Evolutionary conservation across 2,888 invertebrate species (phyloP), one percentile per base, ranked within the genome.

Genomic region (Agrotis clavis): DNA sequence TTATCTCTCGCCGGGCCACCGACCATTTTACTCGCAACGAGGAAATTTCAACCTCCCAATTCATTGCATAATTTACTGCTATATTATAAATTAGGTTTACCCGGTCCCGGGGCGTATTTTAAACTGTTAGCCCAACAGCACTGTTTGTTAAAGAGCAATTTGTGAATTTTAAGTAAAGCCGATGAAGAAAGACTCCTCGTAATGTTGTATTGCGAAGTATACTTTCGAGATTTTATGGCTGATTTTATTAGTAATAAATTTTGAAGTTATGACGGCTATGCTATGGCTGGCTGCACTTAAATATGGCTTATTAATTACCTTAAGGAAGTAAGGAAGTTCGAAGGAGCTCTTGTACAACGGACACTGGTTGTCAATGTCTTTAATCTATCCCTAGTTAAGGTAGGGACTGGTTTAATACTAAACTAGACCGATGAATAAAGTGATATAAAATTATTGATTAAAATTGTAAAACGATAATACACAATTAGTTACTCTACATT

Each of bases 51-150:
- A 86, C 86, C 79, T 86, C 86, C 86, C 85, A 91, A 92, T 91
- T 92, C 90, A 91, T 90, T 91, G 91, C 89, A 92, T 91, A 92
- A 93, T 92, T 92, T 90, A 91, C 89, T 85, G 86, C 88, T 89
- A 90, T 90, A 91, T 90, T 92, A 91, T 92, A 92, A 91, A 92
- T 92, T 90, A 89, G 87, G 82, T 90, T 89, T 86, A 90, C 89
- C 82, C 83, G 82, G 82, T 81, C 83, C 78, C 79, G 76, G 63
- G 85, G 86, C 87, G 89, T 92, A 90, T 89, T 90, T 90, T 88
- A 91, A 92, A 90, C 90, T 87, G 87, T 88, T 87, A 86, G 85
- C 87, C 81, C 81, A 83, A 75, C 73, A 88, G 80, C 86, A 82
- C 79, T 90, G 89, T 91, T 90, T 89, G 89, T 88, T 89, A 87